A percentile compares a stretch with the other conserved stretches of the same genome.
Conservation (phyloP, 35 echinoderm and acorn worm genomes). For the Diadema setosum region DNA sequence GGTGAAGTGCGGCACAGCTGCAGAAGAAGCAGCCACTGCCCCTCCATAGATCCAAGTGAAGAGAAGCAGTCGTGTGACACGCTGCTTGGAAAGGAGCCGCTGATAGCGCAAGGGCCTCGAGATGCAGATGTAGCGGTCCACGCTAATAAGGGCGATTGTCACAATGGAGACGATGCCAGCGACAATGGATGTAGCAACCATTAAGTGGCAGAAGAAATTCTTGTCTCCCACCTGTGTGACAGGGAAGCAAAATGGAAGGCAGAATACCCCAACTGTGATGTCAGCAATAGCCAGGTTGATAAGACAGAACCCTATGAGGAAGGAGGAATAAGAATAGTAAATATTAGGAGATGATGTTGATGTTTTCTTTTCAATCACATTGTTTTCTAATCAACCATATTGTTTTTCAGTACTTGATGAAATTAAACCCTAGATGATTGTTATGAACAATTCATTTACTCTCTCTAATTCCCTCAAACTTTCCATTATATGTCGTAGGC, state of each 20-base stretch:
- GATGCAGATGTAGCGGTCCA: conserved; percentile 36
- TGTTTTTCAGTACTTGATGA: no score
- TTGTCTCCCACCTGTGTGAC: neutral
- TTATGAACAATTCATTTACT: no score
- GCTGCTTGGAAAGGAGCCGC: neutral
- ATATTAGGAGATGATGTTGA: no score
- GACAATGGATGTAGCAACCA: neutral
- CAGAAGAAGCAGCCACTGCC: neutral
- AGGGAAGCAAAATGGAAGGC: neutral
- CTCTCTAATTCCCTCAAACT: no score
- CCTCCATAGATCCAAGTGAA: neutral
- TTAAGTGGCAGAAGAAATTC: neutral
- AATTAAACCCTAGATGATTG: no score
- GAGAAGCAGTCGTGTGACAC: neutral
- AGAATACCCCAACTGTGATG: neutral
- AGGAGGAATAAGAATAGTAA: no score
- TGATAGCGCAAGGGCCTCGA: conserved; percentile 25
- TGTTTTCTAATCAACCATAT: no score
- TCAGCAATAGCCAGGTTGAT: conserved; percentile 14
- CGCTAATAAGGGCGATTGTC: neutral
- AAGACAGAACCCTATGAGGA: neutral
- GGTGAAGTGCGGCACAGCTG: neutral
- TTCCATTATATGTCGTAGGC: no score
- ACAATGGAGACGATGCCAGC: neutral
- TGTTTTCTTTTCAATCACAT: no score